Evolutionary conservation across 2,113 vertebrate genomes (phyloP).

Genomic region (Periophthalmodon schlosseri): DNA sequence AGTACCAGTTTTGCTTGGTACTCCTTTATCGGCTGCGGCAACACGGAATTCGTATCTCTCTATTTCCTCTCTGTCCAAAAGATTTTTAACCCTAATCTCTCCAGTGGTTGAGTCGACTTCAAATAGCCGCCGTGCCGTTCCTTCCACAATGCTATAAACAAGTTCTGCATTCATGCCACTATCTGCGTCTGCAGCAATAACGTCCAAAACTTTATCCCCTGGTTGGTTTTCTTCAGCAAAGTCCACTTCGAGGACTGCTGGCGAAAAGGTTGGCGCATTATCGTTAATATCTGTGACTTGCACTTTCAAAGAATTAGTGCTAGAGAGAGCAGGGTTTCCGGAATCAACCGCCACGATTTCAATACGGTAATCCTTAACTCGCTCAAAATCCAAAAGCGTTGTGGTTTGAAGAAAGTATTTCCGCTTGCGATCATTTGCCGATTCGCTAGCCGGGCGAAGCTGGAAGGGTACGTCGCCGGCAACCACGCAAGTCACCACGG

Average conservation of each 20-base stretch:
- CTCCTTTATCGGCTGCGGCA: constrained; percentile 89
- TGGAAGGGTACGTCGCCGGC: constrained; percentile 94
- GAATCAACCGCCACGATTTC: constrained; percentile 96
- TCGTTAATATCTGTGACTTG: constrained; percentile 95
- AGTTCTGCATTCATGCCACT: constrained; percentile 91
- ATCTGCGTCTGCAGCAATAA: constrained; percentile 88
- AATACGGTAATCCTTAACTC: constrained; percentile 89
- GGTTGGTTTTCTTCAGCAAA: constrained; percentile 91
- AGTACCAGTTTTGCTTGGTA: constrained; percentile 90
- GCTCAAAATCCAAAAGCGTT: constrained; percentile 89
- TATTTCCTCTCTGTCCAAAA: constrained; percentile 87
- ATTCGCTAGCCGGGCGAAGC: constrained; percentile 89
- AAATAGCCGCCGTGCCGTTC: constrained; percentile 81
- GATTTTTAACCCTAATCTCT: constrained; percentile 86
- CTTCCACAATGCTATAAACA: constrained; percentile 85
- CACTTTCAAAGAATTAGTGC: constrained; percentile 94
- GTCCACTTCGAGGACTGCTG: constrained; percentile 84
- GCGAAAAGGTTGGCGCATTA: constrained; percentile 88
- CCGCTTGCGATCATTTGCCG: constrained; percentile 90
- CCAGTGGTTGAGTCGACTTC: constrained; percentile 85
- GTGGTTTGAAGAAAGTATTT: constrained; percentile 98
- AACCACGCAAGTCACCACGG: constrained; percentile 94
- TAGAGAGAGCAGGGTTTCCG: constrained; percentile 94
- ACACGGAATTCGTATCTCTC: constrained; percentile 90
- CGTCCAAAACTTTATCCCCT: constrained; percentile 84